Base-by-base conservation (phyloP, 1,140 invertebrate genomes). In the Papilio xuthus region DNA sequence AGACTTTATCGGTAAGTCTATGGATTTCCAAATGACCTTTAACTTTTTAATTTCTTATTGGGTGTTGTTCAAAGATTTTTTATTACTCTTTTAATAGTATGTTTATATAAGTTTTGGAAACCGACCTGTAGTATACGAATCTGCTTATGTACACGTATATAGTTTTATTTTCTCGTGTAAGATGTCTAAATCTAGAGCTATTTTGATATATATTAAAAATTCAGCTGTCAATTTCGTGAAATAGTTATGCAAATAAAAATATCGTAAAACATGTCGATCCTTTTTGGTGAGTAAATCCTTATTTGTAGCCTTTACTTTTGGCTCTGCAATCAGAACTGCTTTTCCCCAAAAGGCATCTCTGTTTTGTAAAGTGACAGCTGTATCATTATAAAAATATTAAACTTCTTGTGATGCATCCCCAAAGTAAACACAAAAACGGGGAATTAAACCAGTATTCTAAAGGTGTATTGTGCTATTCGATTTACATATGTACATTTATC, bases 371-470 rank as follows among this genome's bases (percentile, higher is more conserved):
- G 20, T 73, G 71, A 73, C 71, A 73, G 71, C 71, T 73, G 71
- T 73, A 47, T 73, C 71, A 73, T 73, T 73, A 47, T 47, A 42
- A 73, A 47, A 73, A 73, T 47, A 73, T 73, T 73, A 23, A 73
- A 73, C 7, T 71, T 71, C 41, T 71, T 71, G 9, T 42, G 60
- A 28, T 2, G 60, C 13, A 28, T 67, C 12, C 26, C 53, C 53
- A 56, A 56, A 20, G n/a, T 23, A 20, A 32, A 1, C 47, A 63
- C 60, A 71, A 71, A 42, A 71, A 71, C 69, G 23, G 10, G 10
- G 23, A 60, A 60, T 60, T 63, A 2, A 63, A 63, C 20, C 28
- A 23, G 23, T 63, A 13, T 28, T 28, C 12, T 50, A 18, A 63
- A 63, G 53, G 53, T 56, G 20, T 56, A n/a, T n/a, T n/a, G n/a